Evolutionary conservation across 2,797 vertebrate species (phyloP).

Genomic region (Manis pentadactyla): DNA sequence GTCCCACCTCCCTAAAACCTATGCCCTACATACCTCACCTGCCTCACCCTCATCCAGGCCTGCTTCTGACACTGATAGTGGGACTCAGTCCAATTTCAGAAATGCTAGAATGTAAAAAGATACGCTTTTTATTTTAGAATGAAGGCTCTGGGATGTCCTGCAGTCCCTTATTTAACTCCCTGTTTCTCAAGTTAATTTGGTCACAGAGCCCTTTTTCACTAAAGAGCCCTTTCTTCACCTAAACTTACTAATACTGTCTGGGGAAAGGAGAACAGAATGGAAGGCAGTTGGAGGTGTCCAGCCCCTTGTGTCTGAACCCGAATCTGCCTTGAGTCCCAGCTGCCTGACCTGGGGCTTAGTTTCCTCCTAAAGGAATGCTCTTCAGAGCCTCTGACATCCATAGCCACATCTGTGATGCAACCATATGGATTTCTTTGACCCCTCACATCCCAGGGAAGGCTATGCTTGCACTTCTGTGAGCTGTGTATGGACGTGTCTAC

Average conservation of each 20-base stretch:
- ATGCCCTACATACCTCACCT: rapidly evolving
- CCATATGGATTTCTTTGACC: constrained; percentile 9
- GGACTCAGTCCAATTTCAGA: not conserved
- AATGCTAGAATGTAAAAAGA: not conserved
- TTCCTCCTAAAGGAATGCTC: not conserved
- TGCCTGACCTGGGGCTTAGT: not conserved
- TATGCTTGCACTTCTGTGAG: not conserved
- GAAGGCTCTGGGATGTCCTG: not conserved
- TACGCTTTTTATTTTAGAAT: not conserved
- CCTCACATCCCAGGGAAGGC: not conserved
- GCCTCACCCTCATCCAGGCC: not conserved
- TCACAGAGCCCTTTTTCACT: not conserved
- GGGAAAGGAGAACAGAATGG: not conserved
- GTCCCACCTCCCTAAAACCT: not conserved
- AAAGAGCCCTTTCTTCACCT: not conserved
- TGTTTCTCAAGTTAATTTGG: not conserved
- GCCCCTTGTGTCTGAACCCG: not conserved
- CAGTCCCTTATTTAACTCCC: not conserved
- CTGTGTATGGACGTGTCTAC: not conserved
- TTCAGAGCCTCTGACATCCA: not conserved
- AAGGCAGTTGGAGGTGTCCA: too few species aligned
- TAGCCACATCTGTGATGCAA: not conserved
- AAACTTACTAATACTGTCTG: not conserved
- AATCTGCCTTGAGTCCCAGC: not conserved
- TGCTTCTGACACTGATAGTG: not conserved